These are phyloP conservation scores for Butorides virescens DNA, from an alignment of 2,113 vertebrate genomes.

Conservation along the genomic window DNA sequence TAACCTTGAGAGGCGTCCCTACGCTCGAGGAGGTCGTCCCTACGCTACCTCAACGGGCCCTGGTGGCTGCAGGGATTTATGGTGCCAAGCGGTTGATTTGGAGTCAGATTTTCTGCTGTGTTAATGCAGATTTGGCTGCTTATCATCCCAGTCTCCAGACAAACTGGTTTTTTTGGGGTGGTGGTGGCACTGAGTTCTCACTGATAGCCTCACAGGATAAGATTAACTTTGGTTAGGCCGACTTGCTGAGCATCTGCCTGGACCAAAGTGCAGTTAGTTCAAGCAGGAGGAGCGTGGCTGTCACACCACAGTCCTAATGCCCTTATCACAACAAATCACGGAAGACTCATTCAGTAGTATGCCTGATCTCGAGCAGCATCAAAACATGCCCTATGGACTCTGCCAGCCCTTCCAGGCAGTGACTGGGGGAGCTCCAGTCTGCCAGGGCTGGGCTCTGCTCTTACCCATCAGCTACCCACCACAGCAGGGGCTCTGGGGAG, in stretches of 20 bases:
- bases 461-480: background rate
- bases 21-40: background rate
- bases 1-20: no score
- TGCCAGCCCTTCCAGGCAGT: background rate
- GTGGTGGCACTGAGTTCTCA: background rate
- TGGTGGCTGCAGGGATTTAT: background rate
- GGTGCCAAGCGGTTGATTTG: background rate
- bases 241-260: background rate
- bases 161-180: accelerated
- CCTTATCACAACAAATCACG: background rate
- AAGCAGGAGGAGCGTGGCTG: background rate
- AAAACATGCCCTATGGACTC: background rate
- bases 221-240: background rate
- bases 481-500: background rate
- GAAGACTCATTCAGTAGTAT: background rate
- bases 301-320: background rate
- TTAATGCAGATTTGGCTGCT: background rate
- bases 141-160: background rate
- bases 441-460: background rate
- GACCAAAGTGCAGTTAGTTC: background rate
- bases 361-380: background rate
- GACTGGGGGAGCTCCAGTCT: background rate
- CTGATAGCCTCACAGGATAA: background rate
- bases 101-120: background rate
- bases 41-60: background rate